Base-by-base conservation (phyloP, 2,888 invertebrate species). In the Microdon myrmicae region DNA sequence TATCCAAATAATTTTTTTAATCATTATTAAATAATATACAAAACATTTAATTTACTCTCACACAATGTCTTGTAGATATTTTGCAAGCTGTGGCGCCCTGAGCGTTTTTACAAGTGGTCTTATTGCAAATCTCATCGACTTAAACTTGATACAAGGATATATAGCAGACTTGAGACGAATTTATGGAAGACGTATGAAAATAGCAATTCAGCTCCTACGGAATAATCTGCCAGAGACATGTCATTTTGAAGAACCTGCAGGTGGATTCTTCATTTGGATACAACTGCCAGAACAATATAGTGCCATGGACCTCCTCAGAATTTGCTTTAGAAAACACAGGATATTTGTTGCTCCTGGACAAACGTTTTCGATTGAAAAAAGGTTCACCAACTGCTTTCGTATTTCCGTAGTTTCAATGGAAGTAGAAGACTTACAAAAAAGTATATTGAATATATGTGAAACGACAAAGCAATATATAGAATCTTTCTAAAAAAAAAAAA, bases 191-290 rank as follows among this genome's bases (percentile, higher is more conserved):
- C 79, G 84, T 39, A 81, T 83, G 78, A 61, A 71, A 41, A 76
- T 74, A 19, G 70, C 81, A 20, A 79, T 81, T 68, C 70, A 77
- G 3, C 71, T 79, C 12, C 73, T 85, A 7, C 72, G 78, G 19
- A 69, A 73, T 20, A 71, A 79, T 60, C 69, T 85, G 29, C 84
- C 84, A 5, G 22, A 51, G 1, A 71, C 71, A 10, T 84, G 84
- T 67, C 73, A 69, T 1, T 81, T 82, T 67, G 48, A 71, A 1
- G 71, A 74, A 31, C 82, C 84, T 3, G 60, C 71, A 61, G 87
- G 87, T 2, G 87, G 87, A 7, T 87, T 84, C 69, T 87, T 86
- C 60, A 73, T 86, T 31, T 87, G 86, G 86, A 73, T 87, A 38
- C 73, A 76, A 56, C 73, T 86, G 31, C 85, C 86, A 1, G 37